These are phyloP conservation scores for Cryptus viduatorius DNA, from an alignment of 2,888 invertebrate genomes.

Conservation along the genomic window DNA sequence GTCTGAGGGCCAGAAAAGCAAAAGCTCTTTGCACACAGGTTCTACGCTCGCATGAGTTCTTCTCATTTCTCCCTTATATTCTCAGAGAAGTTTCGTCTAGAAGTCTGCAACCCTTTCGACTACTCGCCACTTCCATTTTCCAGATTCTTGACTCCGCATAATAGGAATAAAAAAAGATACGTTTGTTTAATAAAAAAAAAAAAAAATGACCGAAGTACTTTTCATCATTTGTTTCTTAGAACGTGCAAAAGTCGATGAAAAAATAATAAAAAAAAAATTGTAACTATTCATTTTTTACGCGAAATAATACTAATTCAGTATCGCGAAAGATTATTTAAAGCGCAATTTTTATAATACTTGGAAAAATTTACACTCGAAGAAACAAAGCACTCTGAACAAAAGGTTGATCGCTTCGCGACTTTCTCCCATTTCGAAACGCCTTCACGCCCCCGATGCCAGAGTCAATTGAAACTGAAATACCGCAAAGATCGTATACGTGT, in stretches of 20 bases:
- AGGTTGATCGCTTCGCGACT: too few species aligned
- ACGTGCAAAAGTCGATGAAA: neutral
- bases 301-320: too few species aligned
- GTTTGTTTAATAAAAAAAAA: neutral
- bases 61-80: constrained; percentile 56
- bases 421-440: too few species aligned
- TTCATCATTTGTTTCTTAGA: neutral
- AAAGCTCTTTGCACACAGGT: constrained; percentile 62
- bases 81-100: constrained; percentile 50
- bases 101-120: constrained; percentile 40
- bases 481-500: constrained; percentile 44
- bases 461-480: constrained; percentile 4
- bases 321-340: too few species aligned
- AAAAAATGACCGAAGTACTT: constrained; percentile 2
- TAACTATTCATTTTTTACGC: too few species aligned
- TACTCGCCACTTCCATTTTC: constrained; percentile 34
- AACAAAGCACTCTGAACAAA: too few species aligned
- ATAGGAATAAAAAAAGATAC: neutral
- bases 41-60: constrained; percentile 42
- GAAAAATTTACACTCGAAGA: too few species aligned
- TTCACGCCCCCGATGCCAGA: too few species aligned
- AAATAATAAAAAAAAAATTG: neutral
- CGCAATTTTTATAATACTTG: too few species aligned
- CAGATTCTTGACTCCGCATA: neutral
- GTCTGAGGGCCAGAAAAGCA: constrained; percentile 57